Evolutionary conservation across 2,888 invertebrate genomes (phyloP), one percentile per base, ranked within the genome.

Genomic region (Tribolium freemani): DNA sequence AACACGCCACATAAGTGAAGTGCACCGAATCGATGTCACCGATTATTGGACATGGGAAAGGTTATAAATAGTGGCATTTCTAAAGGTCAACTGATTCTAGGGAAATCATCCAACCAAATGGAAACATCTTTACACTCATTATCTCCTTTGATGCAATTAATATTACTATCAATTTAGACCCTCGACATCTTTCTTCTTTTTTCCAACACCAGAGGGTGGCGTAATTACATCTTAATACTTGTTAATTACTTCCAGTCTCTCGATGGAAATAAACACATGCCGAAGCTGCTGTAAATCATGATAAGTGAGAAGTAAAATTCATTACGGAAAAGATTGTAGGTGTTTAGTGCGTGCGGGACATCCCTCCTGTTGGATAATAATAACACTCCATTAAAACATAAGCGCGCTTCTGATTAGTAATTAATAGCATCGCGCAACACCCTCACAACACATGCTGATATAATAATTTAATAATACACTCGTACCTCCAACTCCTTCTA

Each of bases 361-460:
- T 80, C 79, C 80, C 79, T 78, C 74, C 76, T 76, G 77, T 67
- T 77, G 79, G 79, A 78, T 79, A 81, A 81, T 82, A 81, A 81
- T 81, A 82, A 81, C 80, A 80, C 81, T 80, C 80, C 79, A 82
- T 82, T 82, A 82, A 81, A 82, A 82, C 80, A 79, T 81, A 81
- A 82, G 82, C 80, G 79, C 79, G 77, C 77, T 78, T 78, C 78
- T 80, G 81, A 81, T 83, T 80, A 81, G 82, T 82, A 83, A 83
- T 81, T 82, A 81, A 82, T 81, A 79, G 78, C 76, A 61, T 50
- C 69, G 69, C 67, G 66, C 73, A 71, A 75, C 76, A 71, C 71
- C 71, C 71, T 58, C 71, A 48, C 69, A 69, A 48, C 51, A 50
- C 56, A 60, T 48, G 30, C 44, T 60, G 69, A 69, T 60, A 16